Conservation (phyloP, 2,113 vertebrate genomes). For the Tupaia chinensis region DNA sequence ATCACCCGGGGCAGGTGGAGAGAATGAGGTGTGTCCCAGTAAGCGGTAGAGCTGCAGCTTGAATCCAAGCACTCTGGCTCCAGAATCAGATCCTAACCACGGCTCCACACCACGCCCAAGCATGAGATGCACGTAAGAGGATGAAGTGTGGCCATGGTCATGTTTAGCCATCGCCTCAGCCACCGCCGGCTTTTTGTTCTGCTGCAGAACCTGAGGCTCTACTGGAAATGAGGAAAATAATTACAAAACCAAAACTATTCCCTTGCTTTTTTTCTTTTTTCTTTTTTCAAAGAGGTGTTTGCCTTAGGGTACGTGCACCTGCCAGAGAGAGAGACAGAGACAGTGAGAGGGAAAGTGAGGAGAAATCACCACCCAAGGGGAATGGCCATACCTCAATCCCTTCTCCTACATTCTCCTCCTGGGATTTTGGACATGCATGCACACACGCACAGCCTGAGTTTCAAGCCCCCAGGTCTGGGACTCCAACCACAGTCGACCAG, state of each 20-base stretch:
- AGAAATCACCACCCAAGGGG: no score
- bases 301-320: no score
- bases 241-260: not conserved
- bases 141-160: not conserved
- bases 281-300: no score
- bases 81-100: not conserved
- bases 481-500: no score
- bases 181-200: not conserved
- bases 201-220: not conserved
- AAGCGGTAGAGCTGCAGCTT: not conserved
- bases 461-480: no score
- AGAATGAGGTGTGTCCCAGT: not conserved
- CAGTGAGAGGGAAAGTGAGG: no score
- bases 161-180: not conserved
- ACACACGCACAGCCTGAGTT: no score
- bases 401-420: no score
- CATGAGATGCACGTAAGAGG: not conserved
- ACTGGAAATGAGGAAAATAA: not conserved
- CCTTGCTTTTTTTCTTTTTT: not conserved
- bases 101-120: not conserved
- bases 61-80: not conserved
- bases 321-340: no score
- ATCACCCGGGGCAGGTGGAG: not conserved
- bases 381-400: no score
- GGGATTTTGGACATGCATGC: no score